Evolutionary conservation across 2,113 vertebrate genomes (phyloP).

Genomic region (Cryptomyrus ogoouensis): DNA sequence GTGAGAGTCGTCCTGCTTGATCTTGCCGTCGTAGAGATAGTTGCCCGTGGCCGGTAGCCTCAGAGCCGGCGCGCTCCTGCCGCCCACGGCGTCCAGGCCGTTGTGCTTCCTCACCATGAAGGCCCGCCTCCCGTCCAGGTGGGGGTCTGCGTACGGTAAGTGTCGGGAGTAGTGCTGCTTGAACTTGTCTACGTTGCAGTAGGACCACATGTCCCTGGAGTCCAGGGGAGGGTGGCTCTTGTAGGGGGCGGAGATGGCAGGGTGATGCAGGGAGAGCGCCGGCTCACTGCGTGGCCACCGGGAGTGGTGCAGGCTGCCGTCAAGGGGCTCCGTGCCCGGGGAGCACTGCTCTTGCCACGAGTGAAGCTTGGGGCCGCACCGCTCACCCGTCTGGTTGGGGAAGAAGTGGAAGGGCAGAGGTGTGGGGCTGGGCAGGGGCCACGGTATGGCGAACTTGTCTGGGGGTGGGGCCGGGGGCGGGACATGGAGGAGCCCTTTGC

Average conservation of each 20-base stretch:
- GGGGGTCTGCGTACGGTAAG: neutral
- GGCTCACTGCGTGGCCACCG: neutral
- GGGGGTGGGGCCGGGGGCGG: neutral
- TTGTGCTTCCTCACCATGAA: constrained; percentile 1
- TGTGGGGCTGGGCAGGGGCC: neutral
- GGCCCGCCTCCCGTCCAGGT: neutral
- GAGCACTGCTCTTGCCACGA: constrained; percentile 12
- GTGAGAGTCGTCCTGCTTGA: neutral
- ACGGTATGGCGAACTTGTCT: constrained; percentile 6
- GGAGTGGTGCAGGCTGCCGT: neutral
- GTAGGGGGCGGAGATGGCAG: neutral
- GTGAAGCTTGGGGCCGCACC: neutral
- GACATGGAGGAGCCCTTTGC: constrained; percentile 4
- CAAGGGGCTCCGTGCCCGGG: neutral
- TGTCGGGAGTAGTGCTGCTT: constrained; percentile 9
- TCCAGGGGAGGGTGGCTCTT: neutral
- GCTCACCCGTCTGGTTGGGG: neutral
- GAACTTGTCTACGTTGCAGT: neutral
- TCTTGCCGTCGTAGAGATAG: constrained; percentile 8
- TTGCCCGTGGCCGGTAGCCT: neutral
- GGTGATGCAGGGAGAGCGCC: neutral
- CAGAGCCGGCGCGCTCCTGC: neutral
- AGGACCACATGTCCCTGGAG: constrained; percentile 17
- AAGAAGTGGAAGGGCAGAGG: neutral
- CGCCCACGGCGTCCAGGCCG: neutral